Conservation (phyloP, 2,888 invertebrate genomes). For the Hecatera dysodea region DNA sequence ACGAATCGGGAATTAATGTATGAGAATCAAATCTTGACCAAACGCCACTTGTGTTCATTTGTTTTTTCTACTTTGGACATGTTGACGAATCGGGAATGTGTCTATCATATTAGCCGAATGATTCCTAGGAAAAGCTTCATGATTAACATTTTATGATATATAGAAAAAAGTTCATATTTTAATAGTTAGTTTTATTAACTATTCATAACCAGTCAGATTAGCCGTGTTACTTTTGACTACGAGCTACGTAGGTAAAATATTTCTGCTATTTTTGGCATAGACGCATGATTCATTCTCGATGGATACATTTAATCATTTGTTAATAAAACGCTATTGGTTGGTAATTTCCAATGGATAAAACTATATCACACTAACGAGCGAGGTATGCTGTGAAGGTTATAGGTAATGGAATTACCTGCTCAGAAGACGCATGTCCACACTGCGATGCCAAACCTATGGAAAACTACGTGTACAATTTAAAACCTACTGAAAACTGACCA, state of each 20-base stretch:
- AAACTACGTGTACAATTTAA: neutral
- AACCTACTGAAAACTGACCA: neutral
- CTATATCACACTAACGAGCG: neutral
- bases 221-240: neutral
- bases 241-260: slow-evolving; percentile 4
- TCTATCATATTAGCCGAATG: too few relatives aligned
- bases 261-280: neutral
- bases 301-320: neutral
- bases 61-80: too few relatives aligned
- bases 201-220: neutral
- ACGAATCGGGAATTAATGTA: too few relatives aligned
- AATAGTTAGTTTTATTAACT: neutral
- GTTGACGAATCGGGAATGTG: too few relatives aligned
- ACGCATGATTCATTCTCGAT: neutral
- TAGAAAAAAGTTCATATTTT: neutral
- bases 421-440: neutral
- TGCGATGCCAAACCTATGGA: neutral
- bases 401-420: neutral
- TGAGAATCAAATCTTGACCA: too few relatives aligned
- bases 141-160: neutral
- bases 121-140: neutral
- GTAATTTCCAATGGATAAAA: slow-evolving; percentile 1
- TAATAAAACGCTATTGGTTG: neutral
- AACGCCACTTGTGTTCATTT: too few relatives aligned
- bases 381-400: too few relatives aligned